Base-by-base conservation (phyloP, 2,113 vertebrate genomes). In the Motacilla tschutschensis region DNA sequence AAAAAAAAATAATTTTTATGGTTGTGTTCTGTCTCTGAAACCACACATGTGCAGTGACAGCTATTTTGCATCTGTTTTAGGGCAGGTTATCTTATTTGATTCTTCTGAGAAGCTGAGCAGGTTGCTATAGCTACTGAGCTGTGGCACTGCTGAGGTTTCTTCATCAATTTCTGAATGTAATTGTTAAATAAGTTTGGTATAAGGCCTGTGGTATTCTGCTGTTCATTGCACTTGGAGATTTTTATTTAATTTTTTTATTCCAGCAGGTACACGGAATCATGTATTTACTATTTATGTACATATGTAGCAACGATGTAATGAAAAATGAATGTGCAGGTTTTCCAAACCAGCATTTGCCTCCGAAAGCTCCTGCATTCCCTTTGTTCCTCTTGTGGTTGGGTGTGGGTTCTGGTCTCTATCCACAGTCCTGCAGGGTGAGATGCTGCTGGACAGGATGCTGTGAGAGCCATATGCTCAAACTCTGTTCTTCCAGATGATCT, bases 111-210 rank as follows among this genome's bases (percentile, higher is more conserved):
- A 89, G 58, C 55, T 33, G 47, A 94, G 85, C 65, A 79, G 0
- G 94, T 96, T 96, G 94, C 95, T 93, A 96, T 95, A 94, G 95
- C 85, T 95, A 96, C 95, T 82, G 74, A 89, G 84, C 85, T 81
- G 54, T 60, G 57, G 64, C 71, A 84, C 79, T 75, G 47, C 36
- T 51, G 66, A 75, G 66, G 4, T 40, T 77, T 87, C 78, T 74
- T 62, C 48, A 79, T 78, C 70, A 48, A 3, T 66, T 91, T 78
- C 76, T 79, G n/a, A 78, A 78, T 57, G 80, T 73, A 73, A 78
- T 91, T 87, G 64, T 83, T 80, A 77, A 87, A 63, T 90, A 87
- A 74, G 44, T 44, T 64, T 91, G n/a, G 24, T 75, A 12, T 43
- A 43, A 71, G 62, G 79, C 48, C 25, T 24, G 26, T 73, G 78